Base-by-base conservation (phyloP, 1,140 invertebrate genomes). In the Cephus cinctus region DNA sequence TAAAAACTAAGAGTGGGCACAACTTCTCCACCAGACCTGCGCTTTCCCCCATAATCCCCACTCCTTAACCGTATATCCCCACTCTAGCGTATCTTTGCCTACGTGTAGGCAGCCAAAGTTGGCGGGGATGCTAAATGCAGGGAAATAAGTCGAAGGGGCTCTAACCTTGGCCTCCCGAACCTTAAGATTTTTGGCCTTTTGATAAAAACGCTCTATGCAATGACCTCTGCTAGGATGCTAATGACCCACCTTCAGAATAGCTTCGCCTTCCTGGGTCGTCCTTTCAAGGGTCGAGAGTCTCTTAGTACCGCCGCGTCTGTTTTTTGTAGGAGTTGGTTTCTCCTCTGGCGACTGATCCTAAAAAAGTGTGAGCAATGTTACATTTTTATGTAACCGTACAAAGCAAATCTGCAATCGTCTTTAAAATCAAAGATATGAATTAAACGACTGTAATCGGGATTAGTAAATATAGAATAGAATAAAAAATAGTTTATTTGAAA, bases 191-290 rank as follows among this genome's bases (percentile, higher is more conserved):
- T 27, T n/a, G 25, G n/a, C 25, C 25, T 6, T n/a, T 27, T n/a
- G 6, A n/a, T 8, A 6, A n/a, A 27, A n/a, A 27, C 25, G 6
- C 25, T 6, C 25, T n/a, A n/a, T 6, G 6, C 25, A n/a, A 27
- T n/a, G 6, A 8, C 25, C 25, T 27, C 25, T 6, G 25, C n/a
- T n/a, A 27, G 25, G n/a, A 8, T n/a, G 6, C 25, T 27, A 6
- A n/a, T 8, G 30, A 52, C 52, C 42, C 32, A 78, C 78, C 71
- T 79, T 79, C 16, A 72, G 58, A 6, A 79, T 69, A n/a, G 58
- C 67, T 59, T 79, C 75, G 15, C 76, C 73, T 56, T 79, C 77
- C 43, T 76, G 73, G n/a, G 74, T 67, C 5, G 69, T 73, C 44
- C 71, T 69, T 48, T 78, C 74, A 1, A 78, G 54, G 25, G 73